These are phyloP conservation scores for Halcyon senegalensis DNA, from an alignment of 2,113 vertebrate species.

Conservation along the genomic window DNA sequence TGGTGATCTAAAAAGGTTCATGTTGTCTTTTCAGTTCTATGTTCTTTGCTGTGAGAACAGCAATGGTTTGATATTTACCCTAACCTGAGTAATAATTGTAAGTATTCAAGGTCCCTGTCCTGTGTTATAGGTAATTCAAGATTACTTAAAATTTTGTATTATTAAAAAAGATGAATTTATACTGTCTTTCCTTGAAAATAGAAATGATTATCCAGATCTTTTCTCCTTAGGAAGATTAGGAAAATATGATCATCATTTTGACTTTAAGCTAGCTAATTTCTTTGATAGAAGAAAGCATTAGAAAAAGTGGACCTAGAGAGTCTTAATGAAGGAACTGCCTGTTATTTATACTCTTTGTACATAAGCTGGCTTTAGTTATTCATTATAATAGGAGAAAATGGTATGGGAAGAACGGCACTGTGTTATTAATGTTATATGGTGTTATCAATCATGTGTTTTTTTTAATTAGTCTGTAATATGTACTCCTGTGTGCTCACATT, in stretches of 20 bases:
- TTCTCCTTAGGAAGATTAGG: neutral
- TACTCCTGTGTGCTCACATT: neutral
- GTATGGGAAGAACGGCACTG: neutral
- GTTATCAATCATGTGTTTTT: neutral
- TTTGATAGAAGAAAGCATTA: neutral
- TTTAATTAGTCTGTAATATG: neutral
- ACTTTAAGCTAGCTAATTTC: neutral
- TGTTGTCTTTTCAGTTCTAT: neutral
- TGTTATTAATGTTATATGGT: neutral
- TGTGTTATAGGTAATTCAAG: neutral
- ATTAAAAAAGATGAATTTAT: neutral
- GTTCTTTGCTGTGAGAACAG: neutral
- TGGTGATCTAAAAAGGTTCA: neutral
- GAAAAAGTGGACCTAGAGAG: neutral
- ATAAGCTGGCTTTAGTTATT: neutral
- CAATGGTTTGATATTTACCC: neutral
- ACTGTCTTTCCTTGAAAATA: neutral
- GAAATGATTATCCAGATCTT: neutral
- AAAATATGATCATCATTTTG: neutral
- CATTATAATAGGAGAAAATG: neutral
- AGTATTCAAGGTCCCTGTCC: neutral
- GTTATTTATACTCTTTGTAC: neutral
- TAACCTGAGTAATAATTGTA: neutral
- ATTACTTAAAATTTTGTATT: neutral
- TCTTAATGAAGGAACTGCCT: neutral